These are phyloP conservation scores for Kryptopterus vitreolus DNA, from an alignment of 2,797 vertebrate species.

Conservation along the genomic window DNA sequence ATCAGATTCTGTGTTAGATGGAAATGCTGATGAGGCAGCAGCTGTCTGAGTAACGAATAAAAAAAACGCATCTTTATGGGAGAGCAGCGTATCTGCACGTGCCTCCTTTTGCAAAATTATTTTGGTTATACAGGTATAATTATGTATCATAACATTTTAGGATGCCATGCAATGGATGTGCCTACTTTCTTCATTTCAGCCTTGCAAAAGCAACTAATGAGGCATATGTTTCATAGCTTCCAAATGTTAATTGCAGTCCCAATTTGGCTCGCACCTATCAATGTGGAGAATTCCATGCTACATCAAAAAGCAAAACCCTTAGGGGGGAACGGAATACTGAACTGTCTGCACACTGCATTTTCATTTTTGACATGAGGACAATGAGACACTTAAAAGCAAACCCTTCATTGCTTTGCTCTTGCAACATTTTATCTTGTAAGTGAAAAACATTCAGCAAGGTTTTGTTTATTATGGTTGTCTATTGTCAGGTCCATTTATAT, in stretches of 20 bases:
- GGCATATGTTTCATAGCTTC: background rate
- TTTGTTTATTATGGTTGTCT: background rate
- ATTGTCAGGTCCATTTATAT: background rate
- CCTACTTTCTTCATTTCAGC: background rate
- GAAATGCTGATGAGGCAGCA: background rate
- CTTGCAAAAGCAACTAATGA: background rate
- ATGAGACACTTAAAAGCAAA: background rate
- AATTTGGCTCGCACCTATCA: slow-evolving; percentile 7
- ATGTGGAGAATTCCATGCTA: background rate
- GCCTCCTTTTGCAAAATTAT: background rate
- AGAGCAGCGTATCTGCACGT: background rate
- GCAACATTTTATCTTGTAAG: background rate
- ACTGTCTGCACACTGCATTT: background rate
- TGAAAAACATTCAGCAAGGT: background rate
- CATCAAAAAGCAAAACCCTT: background rate
- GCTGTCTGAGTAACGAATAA: background rate
- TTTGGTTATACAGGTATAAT: background rate
- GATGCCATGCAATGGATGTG: background rate
- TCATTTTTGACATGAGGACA: background rate
- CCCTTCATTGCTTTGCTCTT: background rate
- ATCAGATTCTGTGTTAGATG: background rate
- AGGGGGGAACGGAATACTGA: background rate
- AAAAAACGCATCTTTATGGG: background rate
- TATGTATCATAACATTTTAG: background rate
- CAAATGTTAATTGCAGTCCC: background rate